Conservation (phyloP, 2,888 invertebrate genomes). For the Syrphus vitripennis region DNA sequence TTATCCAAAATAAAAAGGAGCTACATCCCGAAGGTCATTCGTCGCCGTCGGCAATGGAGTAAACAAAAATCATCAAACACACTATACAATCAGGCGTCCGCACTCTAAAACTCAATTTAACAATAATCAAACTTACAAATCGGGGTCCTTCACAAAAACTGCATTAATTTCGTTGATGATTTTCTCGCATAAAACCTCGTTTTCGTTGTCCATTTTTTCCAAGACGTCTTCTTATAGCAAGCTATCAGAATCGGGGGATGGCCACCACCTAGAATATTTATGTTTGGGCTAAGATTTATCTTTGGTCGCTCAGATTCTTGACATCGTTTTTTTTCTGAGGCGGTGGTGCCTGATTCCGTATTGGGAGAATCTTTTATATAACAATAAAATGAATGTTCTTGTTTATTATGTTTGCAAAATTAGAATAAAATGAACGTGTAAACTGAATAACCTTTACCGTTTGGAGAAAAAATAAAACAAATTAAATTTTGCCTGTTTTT, state of each 20-base stretch:
- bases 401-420: slow-evolving; percentile 39
- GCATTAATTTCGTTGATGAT: slow-evolving; percentile 90
- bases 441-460: slow-evolving; percentile 42
- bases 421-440: slow-evolving; percentile 53
- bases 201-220: slow-evolving; percentile 82
- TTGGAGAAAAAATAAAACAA: slow-evolving; percentile 50
- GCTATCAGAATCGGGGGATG: not conserved
- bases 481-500: not conserved
- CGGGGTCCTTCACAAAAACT: slow-evolving; percentile 87
- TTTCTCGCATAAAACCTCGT: slow-evolving; percentile 89
- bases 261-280: slow-evolving; percentile 1
- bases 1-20: slow-evolving; percentile 9
- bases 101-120: slow-evolving; percentile 43
- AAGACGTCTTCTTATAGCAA: not conserved
- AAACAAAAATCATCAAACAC: not conserved
- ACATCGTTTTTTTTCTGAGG: slow-evolving; percentile 17
- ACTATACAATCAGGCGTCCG: not conserved
- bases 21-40: not conserved
- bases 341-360: not conserved
- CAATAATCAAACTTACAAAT: slow-evolving; percentile 86
- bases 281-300: not conserved
- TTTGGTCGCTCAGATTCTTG: slow-evolving; percentile 19
- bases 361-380: not conserved
- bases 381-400: not conserved
- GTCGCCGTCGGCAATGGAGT: not conserved